These are phyloP conservation scores for Thamnophis elegans DNA, from an alignment of 2,797 vertebrate species.

Conservation along the genomic window DNA sequence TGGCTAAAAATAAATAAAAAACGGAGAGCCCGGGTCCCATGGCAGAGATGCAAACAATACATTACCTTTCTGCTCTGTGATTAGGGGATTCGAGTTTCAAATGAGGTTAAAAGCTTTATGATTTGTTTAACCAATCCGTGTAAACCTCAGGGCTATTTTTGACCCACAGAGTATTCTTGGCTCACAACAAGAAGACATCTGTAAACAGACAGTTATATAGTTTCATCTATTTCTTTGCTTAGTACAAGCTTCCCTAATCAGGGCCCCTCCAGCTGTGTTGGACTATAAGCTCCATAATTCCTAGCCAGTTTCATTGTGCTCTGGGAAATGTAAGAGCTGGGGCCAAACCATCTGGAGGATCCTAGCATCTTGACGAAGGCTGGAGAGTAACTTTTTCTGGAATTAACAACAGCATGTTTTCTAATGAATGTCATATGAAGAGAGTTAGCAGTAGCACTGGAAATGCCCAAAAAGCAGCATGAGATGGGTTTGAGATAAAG, in stretches of 20 bases:
- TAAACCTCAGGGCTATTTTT: conserved; percentile 54
- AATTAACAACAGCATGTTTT: conserved; percentile 23
- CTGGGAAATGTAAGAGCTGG: not conserved
- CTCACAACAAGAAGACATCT: conserved; percentile 22
- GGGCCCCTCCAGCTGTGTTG: not conserved
- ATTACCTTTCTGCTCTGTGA: conserved; percentile 19
- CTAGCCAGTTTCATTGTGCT: not conserved
- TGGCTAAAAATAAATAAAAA: conserved; percentile 50
- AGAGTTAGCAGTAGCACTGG: not conserved
- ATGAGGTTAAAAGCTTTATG: conserved; percentile 50
- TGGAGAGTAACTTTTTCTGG: rapidly evolving
- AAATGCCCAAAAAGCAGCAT: not conserved
- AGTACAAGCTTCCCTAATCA: not conserved
- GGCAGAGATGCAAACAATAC: conserved; percentile 32
- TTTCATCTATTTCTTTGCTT: conserved; percentile 10
- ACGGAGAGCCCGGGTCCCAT: conserved; percentile 23
- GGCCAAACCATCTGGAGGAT: not conserved
- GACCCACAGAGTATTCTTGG: conserved; percentile 20
- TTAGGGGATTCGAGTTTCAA: conserved; percentile 44
- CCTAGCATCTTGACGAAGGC: not conserved
- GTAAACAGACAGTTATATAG: conserved; percentile 36
- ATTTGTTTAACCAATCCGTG: conserved; percentile 44
- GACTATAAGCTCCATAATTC: not conserved
- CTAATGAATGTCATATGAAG: not conserved
- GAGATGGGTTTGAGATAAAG: not conserved